Base-by-base conservation (phyloP, 2,113 vertebrate species). In the Paracanthobrama guichenoti region DNA sequence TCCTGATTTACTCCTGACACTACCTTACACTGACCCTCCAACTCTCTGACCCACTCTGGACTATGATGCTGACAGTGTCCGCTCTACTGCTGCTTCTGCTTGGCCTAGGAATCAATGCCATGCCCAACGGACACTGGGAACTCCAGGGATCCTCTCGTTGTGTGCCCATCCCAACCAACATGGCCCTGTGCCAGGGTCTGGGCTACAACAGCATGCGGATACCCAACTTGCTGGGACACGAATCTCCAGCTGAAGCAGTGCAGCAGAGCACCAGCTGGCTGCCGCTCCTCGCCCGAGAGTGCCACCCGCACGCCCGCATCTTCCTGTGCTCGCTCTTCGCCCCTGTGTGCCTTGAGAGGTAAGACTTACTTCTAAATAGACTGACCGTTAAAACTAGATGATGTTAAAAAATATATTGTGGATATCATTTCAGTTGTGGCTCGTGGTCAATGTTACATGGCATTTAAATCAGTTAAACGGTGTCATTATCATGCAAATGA, bases 241-340 rank as follows among this genome's bases (percentile, higher is more conserved):
- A 95, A 87, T 95, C 94, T 24, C 92, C 90, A 81, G 91, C 93
- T 2, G 93, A 98, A 87, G 95, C 93, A 39, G 94, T 94, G 22
- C 95, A 96, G 88, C 95, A 96, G 77, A 95, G 94, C 48, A 93
- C 93, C 89, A 94, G 95, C 91, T 96, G 95, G 96, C 88, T 96
- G 90, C 94, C 95, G 26, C 93, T 97, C 66, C 92, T 96, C 11
- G 94, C 94, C 84, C 87, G 92, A 88, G 94, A 96, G 80, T 96
- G 96, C 85, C 95, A 96, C 79, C 94, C 95, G 0, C 94, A 95
- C 0, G 95, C 94, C n/a, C 90, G 92, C 84, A 95, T 96, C 84
- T 96, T 97, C 90, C 94, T 96, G 87, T 97, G 96, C 90, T 96
- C 96, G 7, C 95, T 96, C 64, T 96, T 96, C 79, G 94, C 94